phyloP scores from a whole-genome alignment of 2,888 invertebrate species.

The Apamea sordens region DNA sequence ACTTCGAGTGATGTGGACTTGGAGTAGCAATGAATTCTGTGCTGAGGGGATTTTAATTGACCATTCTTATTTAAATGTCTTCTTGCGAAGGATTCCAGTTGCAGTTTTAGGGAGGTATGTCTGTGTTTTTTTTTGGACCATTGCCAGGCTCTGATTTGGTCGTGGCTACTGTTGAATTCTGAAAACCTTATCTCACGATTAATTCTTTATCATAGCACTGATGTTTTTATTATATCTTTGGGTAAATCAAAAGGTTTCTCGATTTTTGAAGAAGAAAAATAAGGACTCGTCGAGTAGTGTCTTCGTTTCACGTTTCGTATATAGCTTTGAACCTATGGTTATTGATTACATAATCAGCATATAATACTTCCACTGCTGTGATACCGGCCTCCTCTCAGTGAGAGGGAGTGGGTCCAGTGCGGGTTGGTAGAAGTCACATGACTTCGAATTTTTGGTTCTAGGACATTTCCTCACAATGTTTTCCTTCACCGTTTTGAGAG shows the following conservation, averaged over 20 bases:
- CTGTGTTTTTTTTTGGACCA: slow-evolving; percentile 29
- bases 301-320: background rate
- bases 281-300: background rate
- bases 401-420: background rate
- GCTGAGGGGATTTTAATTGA: slow-evolving; percentile 69
- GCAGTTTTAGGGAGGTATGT: slow-evolving; percentile 39
- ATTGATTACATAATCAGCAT: background rate
- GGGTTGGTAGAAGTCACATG: background rate
- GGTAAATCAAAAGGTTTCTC: background rate
- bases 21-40: slow-evolving; percentile 78
- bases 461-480: background rate
- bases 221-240: background rate
- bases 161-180: background rate
- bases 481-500: background rate
- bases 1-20: slow-evolving; percentile 74
- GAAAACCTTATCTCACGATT: background rate
- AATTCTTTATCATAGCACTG: background rate
- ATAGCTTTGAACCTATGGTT: no score
- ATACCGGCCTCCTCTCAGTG: background rate
- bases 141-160: slow-evolving; percentile 24
- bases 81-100: slow-evolving; percentile 44
- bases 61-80: slow-evolving; percentile 66
- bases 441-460: background rate
- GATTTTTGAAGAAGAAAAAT: background rate
- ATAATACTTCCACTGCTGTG: background rate